Conservation (phyloP, 2,888 invertebrate genomes). For the Craniophora ligustri region DNA sequence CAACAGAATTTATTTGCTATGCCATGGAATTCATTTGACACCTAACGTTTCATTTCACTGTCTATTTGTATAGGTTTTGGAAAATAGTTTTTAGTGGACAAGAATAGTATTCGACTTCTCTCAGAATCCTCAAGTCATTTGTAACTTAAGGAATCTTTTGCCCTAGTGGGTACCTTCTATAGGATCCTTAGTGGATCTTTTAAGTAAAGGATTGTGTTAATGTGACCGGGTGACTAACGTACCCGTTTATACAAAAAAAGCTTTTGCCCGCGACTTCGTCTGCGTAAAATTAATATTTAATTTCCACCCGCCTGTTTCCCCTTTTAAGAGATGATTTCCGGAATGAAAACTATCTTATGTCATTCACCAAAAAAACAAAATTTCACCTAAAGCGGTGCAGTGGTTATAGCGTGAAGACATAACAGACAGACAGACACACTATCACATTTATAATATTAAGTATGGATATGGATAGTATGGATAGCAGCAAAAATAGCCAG, state of each 20-base stretch:
- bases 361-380: no score
- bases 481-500: no score
- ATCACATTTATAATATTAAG: no score
- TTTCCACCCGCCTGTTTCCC: no score
- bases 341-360: no score
- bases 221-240: not conserved
- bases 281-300: no score
- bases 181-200: not conserved
- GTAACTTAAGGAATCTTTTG: not conserved
- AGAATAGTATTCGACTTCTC: conserved; percentile 31
- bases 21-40: conserved; percentile 80
- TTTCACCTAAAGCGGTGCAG: no score
- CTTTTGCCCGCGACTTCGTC: no score
- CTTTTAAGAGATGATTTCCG: no score
- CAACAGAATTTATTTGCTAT: conserved; percentile 83
- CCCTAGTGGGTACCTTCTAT: not conserved
- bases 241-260: not conserved
- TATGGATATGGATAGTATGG: no score
- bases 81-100: conserved; percentile 43
- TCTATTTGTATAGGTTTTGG: conserved; percentile 51
- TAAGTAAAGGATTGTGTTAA: not conserved
- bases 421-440: no score
- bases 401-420: no score
- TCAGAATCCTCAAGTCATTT: conserved; percentile 5
- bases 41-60: conserved; percentile 73